Percentiles rank a stretch among this genome's conserved stretches.
phyloP scores from a whole-genome alignment of 2,888 invertebrate species.

The Rotaria socialis region DNA sequence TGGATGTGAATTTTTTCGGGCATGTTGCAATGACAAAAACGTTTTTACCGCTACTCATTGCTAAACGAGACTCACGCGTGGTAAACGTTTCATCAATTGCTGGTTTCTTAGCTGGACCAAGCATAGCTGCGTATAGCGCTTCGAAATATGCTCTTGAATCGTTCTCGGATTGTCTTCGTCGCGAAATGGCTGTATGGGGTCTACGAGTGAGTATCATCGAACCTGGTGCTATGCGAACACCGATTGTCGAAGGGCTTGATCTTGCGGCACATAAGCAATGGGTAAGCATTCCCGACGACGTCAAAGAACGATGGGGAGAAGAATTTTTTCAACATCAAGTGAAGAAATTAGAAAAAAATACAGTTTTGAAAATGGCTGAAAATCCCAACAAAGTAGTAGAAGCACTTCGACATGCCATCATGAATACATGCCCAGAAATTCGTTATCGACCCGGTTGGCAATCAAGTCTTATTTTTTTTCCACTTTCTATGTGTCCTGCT shows the following conservation, averaged over 20 bases:
- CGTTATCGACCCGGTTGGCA: constrained; percentile 3
- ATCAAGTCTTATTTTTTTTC: neutral
- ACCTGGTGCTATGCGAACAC: neutral
- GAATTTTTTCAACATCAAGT: neutral
- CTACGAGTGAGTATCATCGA: neutral
- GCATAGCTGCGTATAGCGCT: neutral
- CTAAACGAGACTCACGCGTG: neutral
- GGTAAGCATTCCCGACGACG: neutral
- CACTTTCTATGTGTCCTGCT: neutral
- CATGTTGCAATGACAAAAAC: neutral
- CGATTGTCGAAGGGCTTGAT: neutral
- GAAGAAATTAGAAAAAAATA: neutral
- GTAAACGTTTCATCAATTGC: neutral
- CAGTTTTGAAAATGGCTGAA: neutral
- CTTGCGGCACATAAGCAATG: neutral
- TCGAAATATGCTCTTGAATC: neutral
- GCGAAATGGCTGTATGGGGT: constrained; percentile 3
- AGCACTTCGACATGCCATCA: neutral
- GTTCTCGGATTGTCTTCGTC: neutral
- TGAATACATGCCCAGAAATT: neutral
- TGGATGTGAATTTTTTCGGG: neutral
- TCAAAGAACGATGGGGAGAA: neutral
- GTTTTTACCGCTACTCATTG: neutral
- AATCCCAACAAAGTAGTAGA: neutral
- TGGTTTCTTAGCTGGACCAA: neutral